Percentiles rank a stretch among this genome's conserved stretches.
Conservation (phyloP, 2,888 invertebrate species). For the Lithosia quadra region DNA sequence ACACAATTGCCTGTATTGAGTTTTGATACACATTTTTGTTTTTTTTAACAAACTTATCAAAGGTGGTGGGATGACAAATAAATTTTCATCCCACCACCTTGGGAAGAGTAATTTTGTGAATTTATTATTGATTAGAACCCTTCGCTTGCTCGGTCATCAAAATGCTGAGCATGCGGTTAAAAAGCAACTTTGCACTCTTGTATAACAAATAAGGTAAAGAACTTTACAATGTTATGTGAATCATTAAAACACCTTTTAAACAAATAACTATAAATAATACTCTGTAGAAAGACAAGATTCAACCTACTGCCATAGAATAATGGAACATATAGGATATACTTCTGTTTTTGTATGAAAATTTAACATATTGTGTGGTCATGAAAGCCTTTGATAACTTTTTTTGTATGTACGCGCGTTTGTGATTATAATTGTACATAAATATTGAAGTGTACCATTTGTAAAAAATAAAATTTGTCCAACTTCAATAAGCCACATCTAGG, state of each 20-base stretch:
- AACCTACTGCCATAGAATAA: constrained; percentile 16
- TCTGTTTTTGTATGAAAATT: background rate
- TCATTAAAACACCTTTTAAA: background rate
- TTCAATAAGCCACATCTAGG: constrained; percentile 37
- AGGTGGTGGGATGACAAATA: too few relatives aligned
- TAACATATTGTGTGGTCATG: background rate
- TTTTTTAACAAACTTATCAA: too few relatives aligned
- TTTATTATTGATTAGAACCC: too few relatives aligned
- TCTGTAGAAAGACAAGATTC: constrained; percentile 5
- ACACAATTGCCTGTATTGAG: too few relatives aligned
- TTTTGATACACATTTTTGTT: too few relatives aligned
- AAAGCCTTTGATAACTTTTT: background rate
- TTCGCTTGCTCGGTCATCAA: too few relatives aligned
- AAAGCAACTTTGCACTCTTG: too few relatives aligned
- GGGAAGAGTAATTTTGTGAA: too few relatives aligned
- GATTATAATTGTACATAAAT: constrained; percentile 40
- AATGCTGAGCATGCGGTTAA: too few relatives aligned
- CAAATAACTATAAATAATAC: background rate
- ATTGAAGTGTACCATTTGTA: constrained; percentile 42
- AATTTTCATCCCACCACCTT: too few relatives aligned
- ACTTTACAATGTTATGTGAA: background rate
- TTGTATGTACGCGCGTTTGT: constrained; percentile 34
- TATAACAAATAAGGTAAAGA: background rate
- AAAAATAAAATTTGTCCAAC: constrained; percentile 37
- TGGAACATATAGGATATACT: background rate